Conservation (phyloP, 2,888 invertebrate species). For the Andricus curvator region DNA sequence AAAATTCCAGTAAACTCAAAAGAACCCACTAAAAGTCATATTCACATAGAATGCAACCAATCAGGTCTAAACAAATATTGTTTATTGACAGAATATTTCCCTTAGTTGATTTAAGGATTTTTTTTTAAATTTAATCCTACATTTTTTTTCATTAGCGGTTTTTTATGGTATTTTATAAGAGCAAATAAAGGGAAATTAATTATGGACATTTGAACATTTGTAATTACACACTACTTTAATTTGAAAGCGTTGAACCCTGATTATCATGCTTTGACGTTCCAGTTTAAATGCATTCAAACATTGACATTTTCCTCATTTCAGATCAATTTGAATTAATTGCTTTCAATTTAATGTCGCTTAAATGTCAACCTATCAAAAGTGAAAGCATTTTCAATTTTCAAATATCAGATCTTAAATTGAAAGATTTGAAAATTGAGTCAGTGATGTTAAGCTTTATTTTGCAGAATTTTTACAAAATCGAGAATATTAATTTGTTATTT, state of each 20-base stretch:
- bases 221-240: constrained; percentile 14
- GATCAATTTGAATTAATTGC: constrained; percentile 10
- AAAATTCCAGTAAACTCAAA: too few relatives aligned
- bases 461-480: not conserved
- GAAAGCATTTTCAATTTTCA: not conserved
- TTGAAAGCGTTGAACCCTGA: not conserved
- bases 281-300: constrained; percentile 19
- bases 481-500: too few relatives aligned
- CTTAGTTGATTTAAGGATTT: not conserved
- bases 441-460: not conserved
- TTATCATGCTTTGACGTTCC: constrained; percentile 5
- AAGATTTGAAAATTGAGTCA: not conserved
- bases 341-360: not conserved
- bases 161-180: too few relatives aligned
- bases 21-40: too few relatives aligned
- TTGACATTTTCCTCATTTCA: constrained; percentile 18
- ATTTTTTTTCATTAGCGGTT: too few relatives aligned
- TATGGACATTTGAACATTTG: not conserved
- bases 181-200: not conserved
- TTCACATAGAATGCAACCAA: too few relatives aligned
- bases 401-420: not conserved
- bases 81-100: not conserved
- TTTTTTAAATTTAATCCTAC: not conserved
- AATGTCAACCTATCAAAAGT: not conserved
- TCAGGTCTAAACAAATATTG: not conserved